Evolutionary conservation across 2,113 vertebrate genomes (phyloP).

Genomic region (Cariama cristata): DNA sequence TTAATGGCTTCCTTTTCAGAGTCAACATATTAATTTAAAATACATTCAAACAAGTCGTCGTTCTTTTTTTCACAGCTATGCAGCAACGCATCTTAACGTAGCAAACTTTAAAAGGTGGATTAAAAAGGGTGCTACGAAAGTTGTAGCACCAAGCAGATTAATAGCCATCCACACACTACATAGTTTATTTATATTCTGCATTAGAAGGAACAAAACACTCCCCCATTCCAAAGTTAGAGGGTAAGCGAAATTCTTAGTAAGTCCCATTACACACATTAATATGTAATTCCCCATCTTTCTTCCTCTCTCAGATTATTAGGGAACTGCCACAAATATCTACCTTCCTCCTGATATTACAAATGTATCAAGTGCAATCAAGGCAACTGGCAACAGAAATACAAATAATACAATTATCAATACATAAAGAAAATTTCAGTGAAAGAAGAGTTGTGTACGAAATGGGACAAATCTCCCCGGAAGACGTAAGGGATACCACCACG

Average conservation of each 20-base stretch:
- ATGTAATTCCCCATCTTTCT: not conserved
- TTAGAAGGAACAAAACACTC: not conserved
- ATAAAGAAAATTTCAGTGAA: not conserved
- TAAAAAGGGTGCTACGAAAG: not conserved
- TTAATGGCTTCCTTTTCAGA: not conserved
- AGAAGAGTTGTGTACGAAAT: not conserved
- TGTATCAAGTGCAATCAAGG: not conserved
- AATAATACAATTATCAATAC: not conserved
- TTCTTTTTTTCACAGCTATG: not conserved
- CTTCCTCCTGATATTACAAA: not conserved
- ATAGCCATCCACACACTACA: accelerated
- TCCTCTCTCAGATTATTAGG: not conserved
- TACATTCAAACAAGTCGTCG: not conserved
- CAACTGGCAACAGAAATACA: not conserved
- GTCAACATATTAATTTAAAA: not conserved
- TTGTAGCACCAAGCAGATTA: not conserved
- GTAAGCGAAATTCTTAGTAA: not conserved
- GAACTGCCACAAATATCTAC: not conserved
- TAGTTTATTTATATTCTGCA: not conserved
- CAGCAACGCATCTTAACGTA: not conserved
- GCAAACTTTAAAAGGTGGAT: not conserved
- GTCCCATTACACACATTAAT: not conserved
- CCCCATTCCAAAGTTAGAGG: not conserved
- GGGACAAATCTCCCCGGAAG: not conserved
- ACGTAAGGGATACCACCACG: accelerated